Evolutionary conservation across 2,797 vertebrate genomes (phyloP).

Genomic region (Chelonia mydas): DNA sequence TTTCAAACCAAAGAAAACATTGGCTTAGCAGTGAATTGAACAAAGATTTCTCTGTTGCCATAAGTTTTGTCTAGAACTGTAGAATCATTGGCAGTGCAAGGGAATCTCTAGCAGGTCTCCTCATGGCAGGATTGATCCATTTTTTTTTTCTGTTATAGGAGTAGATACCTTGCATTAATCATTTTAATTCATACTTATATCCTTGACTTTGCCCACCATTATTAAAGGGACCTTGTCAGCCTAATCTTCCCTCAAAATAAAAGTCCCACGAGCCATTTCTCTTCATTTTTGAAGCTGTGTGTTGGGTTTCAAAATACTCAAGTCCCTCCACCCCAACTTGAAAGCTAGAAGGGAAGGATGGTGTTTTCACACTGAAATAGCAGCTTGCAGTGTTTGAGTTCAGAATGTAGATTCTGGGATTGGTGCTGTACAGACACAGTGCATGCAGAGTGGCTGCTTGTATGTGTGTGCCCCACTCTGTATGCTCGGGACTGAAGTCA

Average conservation of each 20-base stretch:
- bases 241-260: neutral
- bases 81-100: neutral
- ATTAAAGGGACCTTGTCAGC: neutral
- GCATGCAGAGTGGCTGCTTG: neutral
- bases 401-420: neutral
- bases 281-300: rapidly evolving
- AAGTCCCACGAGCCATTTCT: neutral
- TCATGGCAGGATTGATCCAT: neutral
- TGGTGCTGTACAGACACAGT: neutral
- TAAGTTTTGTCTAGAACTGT: neutral
- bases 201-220: neutral
- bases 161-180: neutral
- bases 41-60: neutral
- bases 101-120: neutral
- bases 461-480: neutral
- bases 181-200: neutral
- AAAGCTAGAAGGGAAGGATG: neutral
- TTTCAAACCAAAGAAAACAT: neutral
- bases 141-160: neutral
- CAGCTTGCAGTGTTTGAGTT: neutral
- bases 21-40: neutral
- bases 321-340: rapidly evolving
- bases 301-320: neutral
- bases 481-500: neutral
- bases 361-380: neutral